Base-by-base conservation (phyloP, 2,113 vertebrate species). In the Tamias sibiricus region DNA sequence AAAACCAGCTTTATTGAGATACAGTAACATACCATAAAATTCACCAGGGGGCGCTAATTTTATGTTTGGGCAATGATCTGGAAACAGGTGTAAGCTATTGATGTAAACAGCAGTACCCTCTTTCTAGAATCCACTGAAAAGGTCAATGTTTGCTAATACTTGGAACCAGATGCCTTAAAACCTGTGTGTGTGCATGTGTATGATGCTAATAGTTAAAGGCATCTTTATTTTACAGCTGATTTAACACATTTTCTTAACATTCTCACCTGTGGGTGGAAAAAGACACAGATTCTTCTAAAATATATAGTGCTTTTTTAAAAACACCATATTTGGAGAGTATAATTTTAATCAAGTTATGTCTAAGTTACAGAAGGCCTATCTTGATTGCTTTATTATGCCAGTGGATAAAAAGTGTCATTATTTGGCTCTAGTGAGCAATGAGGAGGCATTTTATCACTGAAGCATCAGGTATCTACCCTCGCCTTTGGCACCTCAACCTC, bases 81-180 rank as follows among this genome's bases (percentile, higher is more conserved):
- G 37, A 72, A 92, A 62, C 30, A 77, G 75, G 26, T 54, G 8
- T 62, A 74, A 79, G 12, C 40, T 57, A 54, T 20, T 47, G n/a
- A 77, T 47, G 6, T 32, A 91, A 82, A 42, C n/a, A 77, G 32
- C 30, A 64, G 62, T 28, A 6, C 20, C 6, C 22, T 52, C n/a
- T 57, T 62, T 68, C n/a, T 81, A 47, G 74, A 64, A 77, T 91
- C 91, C n/a, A 37, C 87, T 74, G 59, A n/a, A 83, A 71, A 82
- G 84, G 44, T 59, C 49, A 35, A 14, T 32, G 10, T 84, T 44
- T 85, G 1, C 66, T 83, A 72, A 49, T 37, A 49, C 68, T 83
- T 64, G n/a, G 26, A 74, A 74, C n/a, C 54, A 80, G 81, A 69
- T 83, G 22, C 69, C 49, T 72, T 82, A 69, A 85, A 44, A 75